Evolutionary conservation across 1,140 invertebrate species (phyloP).

Genomic region (Yoshiicerus persimilis): DNA sequence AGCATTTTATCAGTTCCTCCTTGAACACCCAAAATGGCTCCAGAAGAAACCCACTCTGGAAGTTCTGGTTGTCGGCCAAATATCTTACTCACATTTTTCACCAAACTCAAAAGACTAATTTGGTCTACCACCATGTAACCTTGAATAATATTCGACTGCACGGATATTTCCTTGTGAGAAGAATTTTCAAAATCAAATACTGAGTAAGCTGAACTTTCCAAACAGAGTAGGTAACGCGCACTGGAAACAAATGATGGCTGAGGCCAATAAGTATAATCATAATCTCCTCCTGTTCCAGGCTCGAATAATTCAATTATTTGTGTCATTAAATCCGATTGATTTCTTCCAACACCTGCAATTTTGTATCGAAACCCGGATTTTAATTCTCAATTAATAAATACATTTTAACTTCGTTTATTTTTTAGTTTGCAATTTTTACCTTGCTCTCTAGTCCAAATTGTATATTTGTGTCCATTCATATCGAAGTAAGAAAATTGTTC

Average conservation of each 20-base stretch:
- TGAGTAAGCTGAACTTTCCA: neutral
- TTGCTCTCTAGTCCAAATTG: conserved; percentile 54
- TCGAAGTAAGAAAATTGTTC: conserved; percentile 54
- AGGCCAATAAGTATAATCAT: conserved; percentile 56
- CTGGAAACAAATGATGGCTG: conserved; percentile 54
- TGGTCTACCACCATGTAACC: conserved; percentile 52
- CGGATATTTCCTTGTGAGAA: neutral
- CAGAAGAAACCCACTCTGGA: conserved; percentile 54
- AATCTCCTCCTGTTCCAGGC: conserved; percentile 53
- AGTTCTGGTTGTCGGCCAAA: conserved; percentile 48
- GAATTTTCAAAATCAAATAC: neutral
- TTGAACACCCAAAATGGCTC: conserved; percentile 55
- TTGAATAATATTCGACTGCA: neutral
- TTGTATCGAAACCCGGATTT: neutral
- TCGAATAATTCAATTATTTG: conserved; percentile 51
- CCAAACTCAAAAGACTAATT: neutral
- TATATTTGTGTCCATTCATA: conserved; percentile 51
- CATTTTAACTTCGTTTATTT: neutral
- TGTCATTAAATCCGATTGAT: conserved; percentile 45
- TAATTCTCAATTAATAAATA: neutral
- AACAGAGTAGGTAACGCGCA: neutral
- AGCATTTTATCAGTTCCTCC: conserved; percentile 55
- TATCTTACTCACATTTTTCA: neutral
- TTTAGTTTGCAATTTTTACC: conserved; percentile 9
- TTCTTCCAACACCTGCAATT: neutral